Conservation (phyloP, 2,888 invertebrate species). For the Drosophila multiciliata region DNA sequence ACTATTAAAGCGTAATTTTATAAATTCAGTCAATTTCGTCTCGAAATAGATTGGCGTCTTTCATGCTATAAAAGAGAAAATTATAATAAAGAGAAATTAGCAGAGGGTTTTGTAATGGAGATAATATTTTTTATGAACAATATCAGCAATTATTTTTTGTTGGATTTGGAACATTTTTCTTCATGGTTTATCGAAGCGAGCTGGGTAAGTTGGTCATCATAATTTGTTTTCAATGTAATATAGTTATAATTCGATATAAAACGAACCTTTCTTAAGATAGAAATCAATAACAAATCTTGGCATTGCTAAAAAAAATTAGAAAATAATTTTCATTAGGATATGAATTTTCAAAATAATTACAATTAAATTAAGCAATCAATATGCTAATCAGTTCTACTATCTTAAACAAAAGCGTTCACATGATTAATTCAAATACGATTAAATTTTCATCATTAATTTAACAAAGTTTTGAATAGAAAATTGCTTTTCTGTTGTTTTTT, state of each 20-base stretch:
- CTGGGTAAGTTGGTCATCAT: slow-evolving; percentile 73
- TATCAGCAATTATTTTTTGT: slow-evolving; percentile 40
- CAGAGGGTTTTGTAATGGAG: neutral
- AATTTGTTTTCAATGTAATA: neutral
- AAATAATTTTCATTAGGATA: neutral
- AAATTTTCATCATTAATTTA: neutral
- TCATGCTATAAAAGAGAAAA: neutral
- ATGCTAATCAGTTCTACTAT: slow-evolving; percentile 6
- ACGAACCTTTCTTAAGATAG: neutral
- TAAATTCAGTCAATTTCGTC: neutral
- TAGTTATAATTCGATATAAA: neutral
- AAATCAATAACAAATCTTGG: neutral
- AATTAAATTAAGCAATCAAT: neutral
- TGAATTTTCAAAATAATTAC: neutral
- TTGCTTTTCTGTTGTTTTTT: neutral
- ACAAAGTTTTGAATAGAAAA: neutral
- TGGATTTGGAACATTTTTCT: slow-evolving; percentile 70
- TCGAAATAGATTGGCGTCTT: neutral
- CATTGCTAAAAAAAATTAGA: neutral
- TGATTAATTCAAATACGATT: neutral
- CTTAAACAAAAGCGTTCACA: neutral
- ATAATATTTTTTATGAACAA: neutral
- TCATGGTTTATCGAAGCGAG: slow-evolving; percentile 76
- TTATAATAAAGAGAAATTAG: neutral
- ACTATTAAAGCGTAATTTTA: neutral